A percentile compares a stretch with the other conserved stretches of the same genome.
Evolutionary conservation across 2,888 invertebrate genomes (phyloP).

Genomic region (Pseudolycoriella hygida): DNA sequence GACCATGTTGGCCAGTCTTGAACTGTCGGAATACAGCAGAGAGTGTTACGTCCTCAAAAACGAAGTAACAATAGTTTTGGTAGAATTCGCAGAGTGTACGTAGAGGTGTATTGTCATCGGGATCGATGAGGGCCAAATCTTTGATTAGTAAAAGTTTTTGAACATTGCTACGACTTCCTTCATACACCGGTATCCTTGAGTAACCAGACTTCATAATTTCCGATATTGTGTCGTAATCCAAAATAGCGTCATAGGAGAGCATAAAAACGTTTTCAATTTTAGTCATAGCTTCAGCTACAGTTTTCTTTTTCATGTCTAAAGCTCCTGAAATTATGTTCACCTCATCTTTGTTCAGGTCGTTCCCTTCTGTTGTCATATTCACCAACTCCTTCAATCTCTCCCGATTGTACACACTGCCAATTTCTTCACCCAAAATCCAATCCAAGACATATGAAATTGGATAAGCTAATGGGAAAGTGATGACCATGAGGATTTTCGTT

Average conservation of each 20-base stretch:
- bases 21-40: constrained; percentile 94
- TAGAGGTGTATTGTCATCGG: constrained; percentile 90
- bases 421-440: constrained; percentile 87
- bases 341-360: constrained; percentile 82
- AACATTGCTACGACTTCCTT: constrained; percentile 67
- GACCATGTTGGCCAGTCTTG: constrained; percentile 52
- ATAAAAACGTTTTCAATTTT: constrained; percentile 91
- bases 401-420: constrained; percentile 90
- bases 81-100: constrained; percentile 89
- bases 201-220: constrained; percentile 92
- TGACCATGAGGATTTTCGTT: constrained; percentile 83
- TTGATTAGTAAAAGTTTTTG: constrained; percentile 94
- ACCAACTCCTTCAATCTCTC: constrained; percentile 92
- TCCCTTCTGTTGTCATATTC: constrained; percentile 76
- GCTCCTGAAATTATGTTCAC: constrained; percentile 97
- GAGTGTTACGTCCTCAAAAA: constrained; percentile 88
- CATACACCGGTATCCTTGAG: constrained; percentile 91
- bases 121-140: constrained; percentile 95
- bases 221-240: constrained; percentile 94
- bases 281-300: constrained; percentile 90
- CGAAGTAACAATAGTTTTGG: constrained; percentile 89
- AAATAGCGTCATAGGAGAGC: constrained; percentile 70
- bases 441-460: constrained; percentile 84
- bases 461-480: constrained; percentile 85
- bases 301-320: constrained; percentile 83